Percentiles rank a stretch among this genome's conserved stretches.
Conservation (phyloP, 2,797 vertebrate genomes). For the Notamacropus eugenii region DNA sequence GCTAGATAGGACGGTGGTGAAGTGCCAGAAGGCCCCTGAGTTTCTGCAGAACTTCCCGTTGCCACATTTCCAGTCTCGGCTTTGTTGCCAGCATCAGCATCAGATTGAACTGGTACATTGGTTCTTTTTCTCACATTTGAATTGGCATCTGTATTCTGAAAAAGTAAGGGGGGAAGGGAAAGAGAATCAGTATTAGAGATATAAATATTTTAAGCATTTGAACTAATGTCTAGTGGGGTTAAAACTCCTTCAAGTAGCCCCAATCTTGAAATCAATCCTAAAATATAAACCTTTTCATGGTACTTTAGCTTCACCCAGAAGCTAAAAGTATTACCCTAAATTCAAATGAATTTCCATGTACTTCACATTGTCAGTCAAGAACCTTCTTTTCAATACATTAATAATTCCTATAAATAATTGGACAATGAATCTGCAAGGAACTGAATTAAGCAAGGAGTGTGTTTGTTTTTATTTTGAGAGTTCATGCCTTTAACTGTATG, state of each 20-base stretch:
- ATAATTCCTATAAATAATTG: conserved; percentile 9
- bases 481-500: neutral
- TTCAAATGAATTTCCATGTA: neutral
- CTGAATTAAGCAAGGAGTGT: conserved; percentile 1
- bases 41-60: conserved; percentile 82
- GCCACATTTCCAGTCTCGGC: conserved; percentile 89
- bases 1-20: conserved; percentile 87
- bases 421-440: conserved; percentile 42
- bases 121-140: conserved; percentile 95
- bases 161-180: conserved; percentile 63
- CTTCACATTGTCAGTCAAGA: conserved; percentile 31
- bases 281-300: neutral
- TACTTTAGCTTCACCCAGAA: neutral
- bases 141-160: conserved; percentile 91
- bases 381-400: conserved; percentile 32
- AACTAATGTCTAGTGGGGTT: neutral
- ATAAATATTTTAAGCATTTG: conserved; percentile 3
- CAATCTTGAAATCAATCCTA: neutral
- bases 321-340: conserved; percentile 4
- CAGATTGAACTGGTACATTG: conserved; percentile 89
- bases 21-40: conserved; percentile 85
- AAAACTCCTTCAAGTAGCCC: conserved; percentile 6
- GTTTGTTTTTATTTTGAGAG: conserved; percentile 39
- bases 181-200: conserved; percentile 35
- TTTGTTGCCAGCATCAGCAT: conserved; percentile 86